Evolutionary conservation across 2,113 vertebrate species (phyloP), one percentile per base, ranked within the genome.

Genomic region (Nothoprocta perdicaria): DNA sequence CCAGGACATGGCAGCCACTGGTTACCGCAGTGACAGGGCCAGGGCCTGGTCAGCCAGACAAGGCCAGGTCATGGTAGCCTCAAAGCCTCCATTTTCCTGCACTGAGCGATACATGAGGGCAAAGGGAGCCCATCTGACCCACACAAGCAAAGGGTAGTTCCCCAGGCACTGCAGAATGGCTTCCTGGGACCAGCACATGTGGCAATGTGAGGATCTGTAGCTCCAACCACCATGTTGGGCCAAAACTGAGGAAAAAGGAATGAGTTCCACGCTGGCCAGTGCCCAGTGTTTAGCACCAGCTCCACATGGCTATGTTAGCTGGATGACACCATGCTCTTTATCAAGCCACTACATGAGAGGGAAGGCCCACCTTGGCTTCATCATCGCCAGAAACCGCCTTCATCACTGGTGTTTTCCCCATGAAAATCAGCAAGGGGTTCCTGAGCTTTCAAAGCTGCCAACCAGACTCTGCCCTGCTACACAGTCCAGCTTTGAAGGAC

Each of bases 191-290:
- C 15, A 5, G 21, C 12, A 1, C 0, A 0, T 14, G 55, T 38
- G 45, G 43, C 21, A 12, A 4, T 6, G 21, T 6, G 60, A 61
- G 27, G 40, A 8, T 21, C 26, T 4, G 5, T 0, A 0, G 11
- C 33, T 67, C 68, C 88, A 61, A 45, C 14, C 5, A 3, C 7
- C 14, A 1, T 0, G 0, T 0, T 5, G 41, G 15, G 3, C 29
- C 88, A 62, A 38, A 92, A 57, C 15, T 4, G 26, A 6, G 31
- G 15, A 14, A 18, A 43, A 69, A 66, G 5, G 0, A 0, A 46
- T 3, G 24, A 9, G 24, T 6, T 43, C 1, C 31, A 57, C 80
- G 45, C 63, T 62, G 50, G 12, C 8, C 5, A 1, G 22, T 12
- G 21, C 22, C 76, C 69, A 3, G 6, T 50, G 84, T 73, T 74